Evolutionary conservation across 1,140 invertebrate genomes (phyloP), one percentile per base, ranked within the genome.

Genomic region (Callitettix versicolor): DNA sequence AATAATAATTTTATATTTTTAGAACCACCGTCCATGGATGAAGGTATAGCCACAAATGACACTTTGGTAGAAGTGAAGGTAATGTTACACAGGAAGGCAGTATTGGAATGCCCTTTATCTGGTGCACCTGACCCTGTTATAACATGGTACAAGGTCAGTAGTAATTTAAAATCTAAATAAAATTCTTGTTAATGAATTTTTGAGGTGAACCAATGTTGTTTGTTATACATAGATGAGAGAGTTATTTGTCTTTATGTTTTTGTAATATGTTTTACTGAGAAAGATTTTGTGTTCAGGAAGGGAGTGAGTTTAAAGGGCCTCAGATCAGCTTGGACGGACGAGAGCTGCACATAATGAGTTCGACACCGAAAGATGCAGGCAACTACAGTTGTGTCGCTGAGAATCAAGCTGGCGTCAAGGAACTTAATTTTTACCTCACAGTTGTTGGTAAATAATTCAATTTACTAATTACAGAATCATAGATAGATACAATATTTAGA

Each of bases 111-210:
- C 49, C 58, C 58, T 17, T 20, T 63, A 1, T 15, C 50, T 53
- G 63, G 62, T 9, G 55, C 53, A 7, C 63, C 63, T 33, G 46
- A 40, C 18, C 63, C 63, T 20, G 56, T 58, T 20, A 60, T 64
- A 7, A 58, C 58, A n/a, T 64, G 63, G 63, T 63, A 42, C 24
- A 64, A 64, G 55, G 63, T 61, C 51, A 54, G 44, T 38, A 17
- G 5, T 30, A 3, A 30, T 30, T 4, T 4, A 30, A 4, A 4
- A 30, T 4, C 9, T 4, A 30, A 30, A 30, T 30, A 30, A 4
- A 9, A 30, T 30, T 30, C 26, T 9, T 30, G 26, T 30, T 30
- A 30, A n/a, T n/a, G n/a, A n/a, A n/a, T n/a, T n/a, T n/a, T n/a
- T n/a, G n/a, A n/a, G n/a, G n/a, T n/a, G n/a, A n/a, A n/a, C n/a